Conservation (phyloP, 2,888 invertebrate species). For the Hydriomena furcata region DNA sequence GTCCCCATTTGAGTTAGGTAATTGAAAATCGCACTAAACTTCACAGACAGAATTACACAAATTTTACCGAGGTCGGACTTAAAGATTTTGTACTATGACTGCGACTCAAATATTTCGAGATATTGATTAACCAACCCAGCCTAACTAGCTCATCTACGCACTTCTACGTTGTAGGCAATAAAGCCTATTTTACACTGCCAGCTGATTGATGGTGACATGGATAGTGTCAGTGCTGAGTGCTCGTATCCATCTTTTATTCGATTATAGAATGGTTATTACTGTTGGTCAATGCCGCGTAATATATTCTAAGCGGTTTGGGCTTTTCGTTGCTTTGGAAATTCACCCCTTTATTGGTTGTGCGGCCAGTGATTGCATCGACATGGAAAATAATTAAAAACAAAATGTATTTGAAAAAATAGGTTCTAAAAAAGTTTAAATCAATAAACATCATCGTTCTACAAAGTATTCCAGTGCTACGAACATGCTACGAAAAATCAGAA, state of each 20-base stretch:
- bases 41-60: no score
- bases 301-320: conserved; percentile 32
- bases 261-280: conserved; percentile 58
- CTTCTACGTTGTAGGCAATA: background rate
- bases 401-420: background rate
- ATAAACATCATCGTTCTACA: no score
- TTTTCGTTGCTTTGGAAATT: conserved; percentile 27
- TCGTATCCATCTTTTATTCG: conserved; percentile 58
- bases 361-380: conserved; percentile 6
- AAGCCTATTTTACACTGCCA: conserved; percentile 9
- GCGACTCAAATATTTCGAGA: no score
- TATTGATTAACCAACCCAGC: background rate
- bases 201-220: conserved; percentile 1
- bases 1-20: no score
- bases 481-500: background rate
- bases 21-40: no score
- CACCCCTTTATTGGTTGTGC: conserved; percentile 15
- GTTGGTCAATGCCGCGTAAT: conserved; percentile 37
- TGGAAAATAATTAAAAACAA: background rate
- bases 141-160: no score
- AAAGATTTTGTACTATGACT: no score
- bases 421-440: no score
- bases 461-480: conserved; percentile 5
- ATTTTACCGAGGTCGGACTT: no score
- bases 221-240: conserved; percentile 31